Percentiles rank a stretch among this genome's conserved stretches.
Conservation (phyloP, 2,113 vertebrate genomes). For the Lepus europaeus region DNA sequence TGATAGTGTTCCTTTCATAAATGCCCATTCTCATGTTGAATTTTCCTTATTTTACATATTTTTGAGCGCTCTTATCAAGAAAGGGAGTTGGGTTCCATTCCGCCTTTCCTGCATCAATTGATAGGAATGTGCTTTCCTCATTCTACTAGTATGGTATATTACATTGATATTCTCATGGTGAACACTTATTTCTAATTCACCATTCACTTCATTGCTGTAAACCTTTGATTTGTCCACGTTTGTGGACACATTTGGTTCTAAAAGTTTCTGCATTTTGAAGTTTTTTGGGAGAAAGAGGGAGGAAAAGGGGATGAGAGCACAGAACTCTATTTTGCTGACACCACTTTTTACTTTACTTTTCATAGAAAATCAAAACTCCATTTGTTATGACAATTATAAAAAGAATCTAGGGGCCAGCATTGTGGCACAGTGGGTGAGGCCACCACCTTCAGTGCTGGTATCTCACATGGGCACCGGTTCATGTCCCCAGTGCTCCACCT, state of each 20-base stretch:
- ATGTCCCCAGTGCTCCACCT: too few relatives aligned
- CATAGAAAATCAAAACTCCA: neutral
- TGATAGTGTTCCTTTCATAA: neutral
- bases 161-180: neutral
- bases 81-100: neutral
- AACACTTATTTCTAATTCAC: neutral
- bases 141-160: neutral
- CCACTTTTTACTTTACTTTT: neutral
- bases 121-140: neutral
- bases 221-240: neutral
- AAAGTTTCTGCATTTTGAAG: neutral
- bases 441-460: too few relatives aligned
- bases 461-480: too few relatives aligned
- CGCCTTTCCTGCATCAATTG: neutral
- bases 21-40: neutral
- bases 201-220: neutral
- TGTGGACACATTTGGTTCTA: neutral
- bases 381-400: constrained; percentile 23
- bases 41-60: neutral
- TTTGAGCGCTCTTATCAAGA: neutral
- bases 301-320: neutral
- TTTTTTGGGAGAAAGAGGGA: neutral
- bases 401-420: neutral
- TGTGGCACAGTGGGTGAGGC: too few relatives aligned
- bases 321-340: neutral